These are phyloP conservation scores for Penaeus japonicus DNA, from an alignment of 1,140 invertebrate genomes.

Conservation along the genomic window DNA sequence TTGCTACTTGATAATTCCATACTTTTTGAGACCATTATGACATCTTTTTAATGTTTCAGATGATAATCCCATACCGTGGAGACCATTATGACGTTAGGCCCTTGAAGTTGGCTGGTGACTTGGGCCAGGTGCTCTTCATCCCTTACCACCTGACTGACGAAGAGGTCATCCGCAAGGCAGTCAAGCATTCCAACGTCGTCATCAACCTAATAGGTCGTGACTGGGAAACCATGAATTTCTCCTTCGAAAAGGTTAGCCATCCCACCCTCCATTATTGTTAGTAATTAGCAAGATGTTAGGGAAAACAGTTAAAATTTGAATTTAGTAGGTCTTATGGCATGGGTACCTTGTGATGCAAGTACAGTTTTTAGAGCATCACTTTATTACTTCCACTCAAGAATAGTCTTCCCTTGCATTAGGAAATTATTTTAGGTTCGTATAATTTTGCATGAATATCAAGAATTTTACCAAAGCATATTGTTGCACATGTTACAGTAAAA, in stretches of 20 bases:
- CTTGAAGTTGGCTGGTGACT: conserved; percentile 87
- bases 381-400: no score
- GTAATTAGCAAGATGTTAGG: background rate
- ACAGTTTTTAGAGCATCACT: no score
- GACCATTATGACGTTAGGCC: conserved; percentile 80
- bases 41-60: no score
- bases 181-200: conserved; percentile 97
- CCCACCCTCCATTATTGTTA: conserved; percentile 52
- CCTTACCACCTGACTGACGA: conserved; percentile 88
- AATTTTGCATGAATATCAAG: no score
- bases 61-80: conserved; percentile 91
- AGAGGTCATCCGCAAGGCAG: conserved; percentile 82
- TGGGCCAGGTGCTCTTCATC: conserved; percentile 94
- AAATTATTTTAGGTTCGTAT: no score
- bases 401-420: no score
- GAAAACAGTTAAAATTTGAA: background rate
- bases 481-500: no score
- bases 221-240: conserved; percentile 91
- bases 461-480: no score
- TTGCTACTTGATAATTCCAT: no score
- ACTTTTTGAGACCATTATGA: no score
- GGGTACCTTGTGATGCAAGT: no score
- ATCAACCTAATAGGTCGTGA: conserved; percentile 93
- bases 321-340: no score
- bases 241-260: conserved; percentile 78